These are phyloP conservation scores for Montipora capricornis DNA, from an alignment of 64 coral and sea anemone genomes.

Conservation along the genomic window DNA sequence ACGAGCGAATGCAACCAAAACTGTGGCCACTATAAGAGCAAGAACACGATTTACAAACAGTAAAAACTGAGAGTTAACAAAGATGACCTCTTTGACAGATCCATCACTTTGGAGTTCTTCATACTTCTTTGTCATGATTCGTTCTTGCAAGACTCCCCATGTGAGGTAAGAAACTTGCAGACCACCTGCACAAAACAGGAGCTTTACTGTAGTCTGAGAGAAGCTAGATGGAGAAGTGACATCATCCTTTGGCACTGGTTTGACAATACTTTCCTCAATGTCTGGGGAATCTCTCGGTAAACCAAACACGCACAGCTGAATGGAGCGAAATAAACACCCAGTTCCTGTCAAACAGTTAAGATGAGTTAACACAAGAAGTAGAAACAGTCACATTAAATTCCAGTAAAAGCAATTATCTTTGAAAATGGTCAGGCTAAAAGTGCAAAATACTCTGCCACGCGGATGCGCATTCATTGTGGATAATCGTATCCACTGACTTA, in stretches of 20 bases:
- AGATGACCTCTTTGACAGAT: constrained; percentile 62
- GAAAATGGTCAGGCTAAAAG: too few species aligned
- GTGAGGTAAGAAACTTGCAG: constrained; percentile 85
- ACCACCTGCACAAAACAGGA: constrained; percentile 61
- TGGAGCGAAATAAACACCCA: constrained; percentile 54
- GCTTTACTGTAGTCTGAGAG: constrained; percentile 52
- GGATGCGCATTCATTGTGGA: too few species aligned
- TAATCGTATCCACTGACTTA: not conserved
- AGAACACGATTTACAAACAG: constrained; percentile 91
- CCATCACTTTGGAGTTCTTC: constrained; percentile 74
- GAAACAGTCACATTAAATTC: too few species aligned
- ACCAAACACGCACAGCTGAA: constrained; percentile 79
- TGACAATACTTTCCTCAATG: constrained; percentile 64
- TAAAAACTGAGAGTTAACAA: constrained; percentile 92
- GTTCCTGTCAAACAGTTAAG: constrained; percentile 17
- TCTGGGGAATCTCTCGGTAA: constrained; percentile 34
- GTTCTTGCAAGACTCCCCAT: constrained; percentile 97
- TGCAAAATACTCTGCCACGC: too few species aligned
- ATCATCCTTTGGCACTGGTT: constrained; percentile 11
- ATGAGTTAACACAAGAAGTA: not conserved
- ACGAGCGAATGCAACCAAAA: constrained; percentile 71
- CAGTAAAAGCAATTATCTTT: too few species aligned
- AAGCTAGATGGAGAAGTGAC: constrained; percentile 26
- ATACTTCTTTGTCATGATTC: constrained; percentile 90
- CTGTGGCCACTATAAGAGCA: constrained; percentile 72